These are phyloP conservation scores for Sesia bembeciformis DNA, from an alignment of 2,888 invertebrate species.

Conservation along the genomic window DNA sequence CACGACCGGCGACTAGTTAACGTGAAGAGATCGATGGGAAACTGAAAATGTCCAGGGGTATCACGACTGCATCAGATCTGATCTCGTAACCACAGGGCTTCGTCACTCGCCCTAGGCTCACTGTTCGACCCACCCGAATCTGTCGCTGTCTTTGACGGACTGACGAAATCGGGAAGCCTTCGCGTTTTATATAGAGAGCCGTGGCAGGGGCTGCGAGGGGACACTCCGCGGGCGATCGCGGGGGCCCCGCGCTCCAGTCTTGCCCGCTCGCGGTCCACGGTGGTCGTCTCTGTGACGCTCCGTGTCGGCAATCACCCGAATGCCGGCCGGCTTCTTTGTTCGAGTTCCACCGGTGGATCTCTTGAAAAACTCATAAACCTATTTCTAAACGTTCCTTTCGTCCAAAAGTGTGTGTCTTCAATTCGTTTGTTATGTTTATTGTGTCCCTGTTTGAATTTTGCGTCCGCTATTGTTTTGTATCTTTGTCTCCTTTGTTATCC, in stretches of 20 bases:
- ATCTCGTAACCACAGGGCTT: constrained; percentile 72
- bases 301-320: not conserved
- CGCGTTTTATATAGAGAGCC: constrained; percentile 62
- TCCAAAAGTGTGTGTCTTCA: no score
- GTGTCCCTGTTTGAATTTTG: no score
- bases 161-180: constrained; percentile 51
- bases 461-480: no score
- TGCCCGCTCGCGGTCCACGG: constrained; percentile 26
- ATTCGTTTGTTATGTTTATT: no score
- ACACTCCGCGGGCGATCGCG: constrained; percentile 48
- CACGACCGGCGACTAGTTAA: constrained; percentile 57
- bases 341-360: constrained; percentile 23
- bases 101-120: constrained; percentile 62
- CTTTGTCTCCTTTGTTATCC: no score
- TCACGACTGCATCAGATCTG: constrained; percentile 70
- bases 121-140: constrained; percentile 64
- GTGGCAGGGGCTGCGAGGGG: constrained; percentile 50
- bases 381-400: no score
- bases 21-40: constrained; percentile 64
- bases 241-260: constrained; percentile 63
- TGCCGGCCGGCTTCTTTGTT: constrained; percentile 71
- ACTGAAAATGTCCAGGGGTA: constrained; percentile 51
- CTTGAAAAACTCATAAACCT: not conserved
- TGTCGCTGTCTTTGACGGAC: constrained; percentile 67
- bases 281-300: constrained; percentile 25